These are phyloP conservation scores for Leptonema lineaticorne DNA, from an alignment of 1,140 invertebrate genomes.

Conservation along the genomic window DNA sequence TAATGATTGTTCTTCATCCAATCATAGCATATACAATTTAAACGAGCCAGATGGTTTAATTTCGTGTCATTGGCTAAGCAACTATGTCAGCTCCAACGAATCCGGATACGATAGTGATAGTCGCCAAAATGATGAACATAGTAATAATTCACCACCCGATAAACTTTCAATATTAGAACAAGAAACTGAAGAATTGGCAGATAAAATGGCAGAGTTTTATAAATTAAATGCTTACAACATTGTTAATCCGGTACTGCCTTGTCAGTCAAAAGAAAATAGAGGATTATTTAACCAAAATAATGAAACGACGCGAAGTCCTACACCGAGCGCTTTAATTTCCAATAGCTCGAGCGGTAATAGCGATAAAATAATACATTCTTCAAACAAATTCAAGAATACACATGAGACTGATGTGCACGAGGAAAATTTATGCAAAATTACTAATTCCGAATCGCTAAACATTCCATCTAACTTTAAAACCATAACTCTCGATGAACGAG, in stretches of 20 bases:
- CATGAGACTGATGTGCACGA: not conserved
- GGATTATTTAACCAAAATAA: not conserved
- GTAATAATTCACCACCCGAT: constrained; percentile 55
- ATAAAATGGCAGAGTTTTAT: constrained; percentile 29
- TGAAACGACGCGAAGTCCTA: constrained; percentile 22
- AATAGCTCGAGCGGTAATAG: constrained; percentile 10
- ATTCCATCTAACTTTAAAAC: constrained; percentile 54
- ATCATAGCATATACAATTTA: constrained; percentile 53
- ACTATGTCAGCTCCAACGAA: constrained; percentile 79
- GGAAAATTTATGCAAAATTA: not conserved
- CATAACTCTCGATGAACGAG: constrained; percentile 54
- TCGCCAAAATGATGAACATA: constrained; percentile 59
- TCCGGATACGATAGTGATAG: constrained; percentile 81
- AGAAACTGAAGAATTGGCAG: constrained; percentile 35
- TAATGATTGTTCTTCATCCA: constrained; percentile 50
- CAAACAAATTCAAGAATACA: not conserved
- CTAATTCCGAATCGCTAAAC: constrained; percentile 45
- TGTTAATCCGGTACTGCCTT: not conserved
- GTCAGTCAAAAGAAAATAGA: constrained; percentile 10
- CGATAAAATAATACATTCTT: not conserved
- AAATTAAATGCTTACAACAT: constrained; percentile 7
- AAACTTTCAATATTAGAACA: constrained; percentile 44
- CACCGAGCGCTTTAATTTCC: constrained; percentile 28
- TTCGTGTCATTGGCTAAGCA: constrained; percentile 60
- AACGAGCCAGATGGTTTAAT: constrained; percentile 46